Evolutionary conservation across 2,113 vertebrate genomes (phyloP), one percentile per base, ranked within the genome.

Genomic region (Cranoglanis bouderius): DNA sequence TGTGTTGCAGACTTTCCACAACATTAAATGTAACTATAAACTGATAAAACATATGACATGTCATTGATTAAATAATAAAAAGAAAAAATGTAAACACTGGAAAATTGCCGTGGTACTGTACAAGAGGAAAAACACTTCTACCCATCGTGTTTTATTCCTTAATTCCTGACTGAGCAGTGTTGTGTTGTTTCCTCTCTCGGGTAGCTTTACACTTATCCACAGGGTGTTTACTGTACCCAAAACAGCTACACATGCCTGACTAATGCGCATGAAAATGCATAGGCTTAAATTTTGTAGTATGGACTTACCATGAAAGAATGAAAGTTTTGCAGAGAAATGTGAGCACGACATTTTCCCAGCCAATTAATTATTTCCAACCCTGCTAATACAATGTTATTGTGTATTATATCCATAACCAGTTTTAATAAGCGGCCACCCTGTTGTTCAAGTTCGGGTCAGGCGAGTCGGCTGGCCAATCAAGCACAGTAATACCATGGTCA

Each of bases 61-160:
- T 70, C 1, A 0, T 16, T 35, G 29, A 78, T 29, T n/a, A 16
- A 51, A 51, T 16, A 26, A 75, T 26, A 21, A 13, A 75, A 46
- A 26, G 3, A 13, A 70, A 61, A 26, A 10, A 14, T 67, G 13
- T 72, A 29, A 24, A 26, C 38, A 75, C 5, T 24, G 24, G 6
- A 51, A n/a, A 78, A 3, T 14, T 53, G 16, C 14, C 35, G 49
- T 57, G 51, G 9, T 80, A 8, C 46, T 46, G 46, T 49, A 8
- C 19, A 80, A 80, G 29, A 53, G 29, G 46, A 80, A 53, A 10
- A 80, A 80, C 77, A 80, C 46, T 80, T 51, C 75, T 51, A 80
- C 12, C 43, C 6, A 6, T 16, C 8, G 32, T 72, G 35, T 49
- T 29, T 29, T 38, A 72, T 51, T 77, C 13, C 21, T 77, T 38